Evolutionary conservation across 2,888 invertebrate species (phyloP).

Genomic region (Fissipunctia ypsillon): DNA sequence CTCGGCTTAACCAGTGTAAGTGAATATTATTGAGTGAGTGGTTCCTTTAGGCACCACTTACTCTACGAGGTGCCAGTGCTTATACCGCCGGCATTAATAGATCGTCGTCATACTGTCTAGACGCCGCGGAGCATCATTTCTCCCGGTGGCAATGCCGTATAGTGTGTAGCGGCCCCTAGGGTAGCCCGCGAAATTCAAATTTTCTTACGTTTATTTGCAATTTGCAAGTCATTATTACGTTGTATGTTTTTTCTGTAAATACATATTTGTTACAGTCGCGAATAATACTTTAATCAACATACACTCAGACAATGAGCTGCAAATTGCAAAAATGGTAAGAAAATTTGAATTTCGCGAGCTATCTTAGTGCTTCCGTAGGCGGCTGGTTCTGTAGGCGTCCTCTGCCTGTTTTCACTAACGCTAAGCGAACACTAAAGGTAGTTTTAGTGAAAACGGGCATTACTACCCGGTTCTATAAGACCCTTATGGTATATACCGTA

Average conservation of each 20-base stretch:
- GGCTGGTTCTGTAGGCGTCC: too few relatives aligned
- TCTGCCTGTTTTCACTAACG: background rate
- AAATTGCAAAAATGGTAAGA: too few relatives aligned
- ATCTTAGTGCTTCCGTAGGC: too few relatives aligned
- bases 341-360: too few relatives aligned
- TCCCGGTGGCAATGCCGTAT: background rate
- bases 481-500: background rate
- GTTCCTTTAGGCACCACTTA: background rate
- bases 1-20: conserved; percentile 73
- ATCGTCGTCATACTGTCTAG: background rate
- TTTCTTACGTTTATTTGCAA: too few relatives aligned
- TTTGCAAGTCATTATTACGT: too few relatives aligned
- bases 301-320: too few relatives aligned
- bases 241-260: too few relatives aligned
- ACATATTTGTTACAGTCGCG: too few relatives aligned
- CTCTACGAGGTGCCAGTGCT: background rate
- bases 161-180: too few relatives aligned
- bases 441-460: background rate
- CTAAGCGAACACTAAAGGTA: background rate
- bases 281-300: too few relatives aligned
- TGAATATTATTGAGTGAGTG: background rate
- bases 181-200: too few relatives aligned
- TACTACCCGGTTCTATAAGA: background rate
- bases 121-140: background rate
- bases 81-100: background rate